Percentiles rank a stretch among this genome's conserved stretches.
These are phyloP conservation scores for Hippoglossus hippoglossus DNA, from an alignment of 2,797 vertebrate species.

Conservation along the genomic window DNA sequence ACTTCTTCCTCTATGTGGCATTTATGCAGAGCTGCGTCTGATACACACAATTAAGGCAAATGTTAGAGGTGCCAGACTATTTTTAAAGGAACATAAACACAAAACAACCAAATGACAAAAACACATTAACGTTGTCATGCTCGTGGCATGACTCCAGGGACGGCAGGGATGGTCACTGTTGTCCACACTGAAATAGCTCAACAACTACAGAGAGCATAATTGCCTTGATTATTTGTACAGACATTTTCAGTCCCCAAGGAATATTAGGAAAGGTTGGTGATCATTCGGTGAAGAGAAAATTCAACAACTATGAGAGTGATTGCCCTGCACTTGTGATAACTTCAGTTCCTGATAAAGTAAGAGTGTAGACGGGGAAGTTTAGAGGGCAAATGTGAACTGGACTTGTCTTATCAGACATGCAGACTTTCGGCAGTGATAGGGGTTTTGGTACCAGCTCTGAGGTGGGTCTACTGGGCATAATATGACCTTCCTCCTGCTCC, in stretches of 20 bases:
- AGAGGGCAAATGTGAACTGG: constrained; percentile 60
- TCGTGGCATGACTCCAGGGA: too few relatives aligned
- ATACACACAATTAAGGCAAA: constrained; percentile 6
- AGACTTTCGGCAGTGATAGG: constrained; percentile 59
- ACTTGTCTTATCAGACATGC: constrained; percentile 66
- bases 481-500: constrained; percentile 66
- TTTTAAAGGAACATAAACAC: neutral
- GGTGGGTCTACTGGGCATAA: constrained; percentile 69
- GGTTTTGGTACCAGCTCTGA: constrained; percentile 61
- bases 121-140: too few relatives aligned
- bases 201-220: neutral
- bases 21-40: constrained; percentile 16
- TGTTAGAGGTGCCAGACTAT: neutral
- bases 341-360: constrained; percentile 29
- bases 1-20: constrained; percentile 24
- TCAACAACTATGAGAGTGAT: neutral
- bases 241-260: neutral
- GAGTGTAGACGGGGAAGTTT: constrained; percentile 51
- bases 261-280: neutral
- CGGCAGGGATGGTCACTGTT: too few relatives aligned
- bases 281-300: neutral
- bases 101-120: too few relatives aligned
- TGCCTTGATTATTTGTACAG: neutral
- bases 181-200: neutral
- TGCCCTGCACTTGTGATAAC: constrained; percentile 8